phyloP scores from a whole-genome alignment of 1,140 invertebrate species.

The Dinothrombium tinctorium region DNA sequence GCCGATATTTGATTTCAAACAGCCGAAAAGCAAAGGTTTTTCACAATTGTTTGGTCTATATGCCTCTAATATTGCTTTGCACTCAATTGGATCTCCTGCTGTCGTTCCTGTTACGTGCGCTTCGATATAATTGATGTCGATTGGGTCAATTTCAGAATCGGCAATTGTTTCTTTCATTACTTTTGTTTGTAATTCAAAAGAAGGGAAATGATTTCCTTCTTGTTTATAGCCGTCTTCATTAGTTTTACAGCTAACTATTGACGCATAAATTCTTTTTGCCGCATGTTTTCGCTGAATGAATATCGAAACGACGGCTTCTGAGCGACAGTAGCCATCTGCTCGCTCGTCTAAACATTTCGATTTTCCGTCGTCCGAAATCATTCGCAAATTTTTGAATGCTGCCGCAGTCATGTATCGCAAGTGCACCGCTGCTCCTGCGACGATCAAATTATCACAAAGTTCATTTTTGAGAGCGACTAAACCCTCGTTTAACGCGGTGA shows the following conservation, averaged over 20 bases:
- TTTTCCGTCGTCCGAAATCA: conserved; percentile 34
- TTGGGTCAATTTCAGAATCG: conserved; percentile 20
- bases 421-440: conserved; percentile 41
- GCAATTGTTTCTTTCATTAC: conserved; percentile 20
- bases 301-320: conserved; percentile 27
- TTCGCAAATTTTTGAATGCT: conserved; percentile 36
- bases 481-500: background rate
- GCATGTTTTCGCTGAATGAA: conserved; percentile 25
- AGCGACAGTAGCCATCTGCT: conserved; percentile 66
- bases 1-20: conserved; percentile 76
- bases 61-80: conserved; percentile 1
- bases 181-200: conserved; percentile 16
- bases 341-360: conserved; percentile 80
- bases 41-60: conserved; percentile 17
- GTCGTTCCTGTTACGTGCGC: conserved; percentile 22
- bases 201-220: conserved; percentile 23
- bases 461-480: conserved; percentile 13
- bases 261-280: conserved; percentile 51
- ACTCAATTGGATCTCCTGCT: conserved; percentile 4
- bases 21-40: conserved; percentile 56
- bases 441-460: conserved; percentile 34
- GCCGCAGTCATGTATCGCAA: conserved; percentile 62
- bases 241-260: conserved; percentile 34
- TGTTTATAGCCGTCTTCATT: conserved; percentile 33
- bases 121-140: conserved; percentile 21